Percentiles rank a stretch among this genome's conserved stretches.
Evolutionary conservation across 1,140 invertebrate species (phyloP).

Genomic region (Gryon sp.): DNA sequence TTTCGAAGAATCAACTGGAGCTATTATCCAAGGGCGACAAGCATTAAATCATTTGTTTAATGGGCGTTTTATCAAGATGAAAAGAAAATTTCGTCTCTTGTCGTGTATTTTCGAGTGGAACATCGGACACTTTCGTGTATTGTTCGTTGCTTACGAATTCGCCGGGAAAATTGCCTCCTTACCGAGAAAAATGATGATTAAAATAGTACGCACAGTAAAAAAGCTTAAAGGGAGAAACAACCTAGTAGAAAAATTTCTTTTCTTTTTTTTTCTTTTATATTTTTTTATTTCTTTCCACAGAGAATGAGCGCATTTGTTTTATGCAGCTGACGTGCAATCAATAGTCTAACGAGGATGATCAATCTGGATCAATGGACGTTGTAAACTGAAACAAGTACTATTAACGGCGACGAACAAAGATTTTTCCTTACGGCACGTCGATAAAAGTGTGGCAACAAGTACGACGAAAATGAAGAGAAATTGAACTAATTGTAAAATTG

Average conservation of each 20-base stretch:
- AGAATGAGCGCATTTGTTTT: constrained; percentile 11
- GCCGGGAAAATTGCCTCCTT: constrained; percentile 33
- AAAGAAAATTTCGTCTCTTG: constrained; percentile 25
- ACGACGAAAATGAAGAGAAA: constrained; percentile 9
- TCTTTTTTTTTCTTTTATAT: too few relatives aligned
- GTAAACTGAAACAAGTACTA: constrained; percentile 19
- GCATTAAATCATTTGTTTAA: constrained; percentile 48
- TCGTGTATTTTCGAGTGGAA: background rate
- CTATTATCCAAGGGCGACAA: constrained; percentile 12
- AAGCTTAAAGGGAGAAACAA: constrained; percentile 36
- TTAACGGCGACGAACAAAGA: constrained; percentile 13
- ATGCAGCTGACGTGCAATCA: constrained; percentile 34
- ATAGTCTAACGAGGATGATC: constrained; percentile 46
- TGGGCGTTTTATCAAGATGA: constrained; percentile 14
- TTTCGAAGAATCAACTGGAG: constrained; percentile 35
- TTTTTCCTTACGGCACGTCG: constrained; percentile 11
- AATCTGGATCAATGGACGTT: constrained; percentile 38
- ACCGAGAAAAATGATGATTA: constrained; percentile 41
- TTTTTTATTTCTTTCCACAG: constrained; percentile 18
- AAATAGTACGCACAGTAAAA: constrained; percentile 25
- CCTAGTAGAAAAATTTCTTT: constrained; percentile 31
- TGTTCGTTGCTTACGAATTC: constrained; percentile 43
- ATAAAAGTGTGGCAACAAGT: constrained; percentile 18
- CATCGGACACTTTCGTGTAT: constrained; percentile 18
- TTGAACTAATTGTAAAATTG: constrained; percentile 29